phyloP scores from a whole-genome alignment of 2,113 vertebrate genomes.

The Microcebus lehilahytsara region DNA sequence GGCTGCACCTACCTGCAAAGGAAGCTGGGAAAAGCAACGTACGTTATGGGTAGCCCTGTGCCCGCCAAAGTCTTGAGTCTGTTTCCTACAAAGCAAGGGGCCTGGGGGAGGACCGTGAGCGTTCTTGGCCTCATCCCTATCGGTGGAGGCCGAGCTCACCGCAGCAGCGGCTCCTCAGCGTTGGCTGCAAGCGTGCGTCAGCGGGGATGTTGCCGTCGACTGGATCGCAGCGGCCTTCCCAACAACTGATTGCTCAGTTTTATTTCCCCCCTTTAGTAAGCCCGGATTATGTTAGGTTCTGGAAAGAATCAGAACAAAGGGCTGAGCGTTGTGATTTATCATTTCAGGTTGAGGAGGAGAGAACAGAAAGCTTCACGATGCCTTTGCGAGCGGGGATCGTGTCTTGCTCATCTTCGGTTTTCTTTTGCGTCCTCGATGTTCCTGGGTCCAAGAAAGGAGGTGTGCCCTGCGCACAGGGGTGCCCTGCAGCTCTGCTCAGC shows the following conservation, averaged over 20 bases:
- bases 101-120: background rate
- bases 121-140: background rate
- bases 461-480: rapidly evolving
- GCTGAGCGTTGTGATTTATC: background rate
- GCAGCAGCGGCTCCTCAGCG: rapidly evolving
- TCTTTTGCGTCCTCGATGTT: background rate
- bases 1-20: background rate
- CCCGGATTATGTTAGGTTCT: background rate
- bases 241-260: background rate
- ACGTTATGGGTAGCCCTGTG: too few species aligned
- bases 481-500: rapidly evolving
- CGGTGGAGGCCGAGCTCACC: background rate
- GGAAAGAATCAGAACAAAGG: background rate
- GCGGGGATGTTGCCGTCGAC: background rate
- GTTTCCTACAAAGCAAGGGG: background rate
- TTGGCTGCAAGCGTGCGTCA: background rate
- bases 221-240: background rate
- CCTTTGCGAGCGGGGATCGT: background rate
- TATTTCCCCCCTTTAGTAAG: background rate
- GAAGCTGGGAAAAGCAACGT: background rate
- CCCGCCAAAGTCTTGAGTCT: background rate
- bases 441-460: background rate
- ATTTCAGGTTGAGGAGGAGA: background rate
- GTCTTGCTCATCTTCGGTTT: background rate
- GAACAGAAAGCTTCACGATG: background rate